A percentile compares a stretch with the other conserved stretches of the same genome.
Conservation (phyloP, 2,888 invertebrate genomes). For the Plagodis dolabraria region DNA sequence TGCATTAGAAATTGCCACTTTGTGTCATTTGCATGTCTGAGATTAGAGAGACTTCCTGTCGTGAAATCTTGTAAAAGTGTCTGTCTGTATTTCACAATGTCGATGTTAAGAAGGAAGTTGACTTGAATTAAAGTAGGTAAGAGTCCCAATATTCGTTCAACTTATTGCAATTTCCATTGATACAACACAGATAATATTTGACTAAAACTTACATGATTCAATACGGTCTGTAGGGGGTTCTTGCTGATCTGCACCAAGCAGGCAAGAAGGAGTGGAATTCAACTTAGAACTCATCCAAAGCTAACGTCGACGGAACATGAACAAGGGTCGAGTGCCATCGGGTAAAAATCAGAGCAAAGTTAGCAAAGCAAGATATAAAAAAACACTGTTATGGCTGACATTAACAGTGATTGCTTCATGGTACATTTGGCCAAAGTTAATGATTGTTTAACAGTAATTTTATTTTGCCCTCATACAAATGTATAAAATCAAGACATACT, state of each 20-base stretch:
- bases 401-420: too few species aligned
- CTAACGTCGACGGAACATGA: slow-evolving; percentile 11
- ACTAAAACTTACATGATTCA: slow-evolving; percentile 28
- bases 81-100: slow-evolving; percentile 7
- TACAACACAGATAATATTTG: slow-evolving; percentile 27
- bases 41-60: background rate
- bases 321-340: slow-evolving; percentile 4
- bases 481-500: too few species aligned
- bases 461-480: too few species aligned
- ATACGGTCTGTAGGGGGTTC: slow-evolving; percentile 28
- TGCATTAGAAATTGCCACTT: slow-evolving; percentile 14
- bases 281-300: slow-evolving; percentile 26
- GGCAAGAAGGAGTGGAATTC: slow-evolving; percentile 27
- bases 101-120: slow-evolving; percentile 1
- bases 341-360: slow-evolving; percentile 12
- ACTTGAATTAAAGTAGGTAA: slow-evolving; percentile 8
- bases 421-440: too few species aligned
- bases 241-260: slow-evolving; percentile 26
- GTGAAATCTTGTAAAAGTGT: background rate
- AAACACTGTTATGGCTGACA: too few species aligned
- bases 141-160: slow-evolving; percentile 10
- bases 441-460: too few species aligned
- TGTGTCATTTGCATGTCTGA: slow-evolving; percentile 1
- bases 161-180: slow-evolving; percentile 23
- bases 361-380: slow-evolving; percentile 4